Evolutionary conservation across 2,113 vertebrate species (phyloP).

Genomic region (Nerophis ophidion): DNA sequence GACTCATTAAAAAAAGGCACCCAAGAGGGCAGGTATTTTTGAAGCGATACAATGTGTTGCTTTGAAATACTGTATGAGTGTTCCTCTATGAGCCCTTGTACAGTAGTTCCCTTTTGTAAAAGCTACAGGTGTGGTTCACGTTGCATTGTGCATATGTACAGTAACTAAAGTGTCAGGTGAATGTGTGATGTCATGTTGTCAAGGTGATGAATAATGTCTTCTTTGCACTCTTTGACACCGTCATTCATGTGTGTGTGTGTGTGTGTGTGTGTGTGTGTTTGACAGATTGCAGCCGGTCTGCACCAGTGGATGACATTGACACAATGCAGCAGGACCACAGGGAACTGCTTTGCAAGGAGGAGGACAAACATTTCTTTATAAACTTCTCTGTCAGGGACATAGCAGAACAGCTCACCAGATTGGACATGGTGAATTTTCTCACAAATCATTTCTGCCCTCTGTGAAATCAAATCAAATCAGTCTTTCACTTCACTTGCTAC

Average conservation of each 20-base stretch:
- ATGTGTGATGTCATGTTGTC: not conserved
- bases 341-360: not conserved
- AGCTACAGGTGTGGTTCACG: not conserved
- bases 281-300: slow-evolving; percentile 41
- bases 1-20: too few relatives aligned
- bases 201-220: not conserved
- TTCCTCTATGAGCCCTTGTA: too few relatives aligned
- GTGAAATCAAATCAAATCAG: not conserved
- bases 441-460: not conserved
- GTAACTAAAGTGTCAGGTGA: not conserved
- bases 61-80: too few relatives aligned
- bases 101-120: not conserved
- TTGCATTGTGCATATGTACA: not conserved
- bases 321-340: slow-evolving; percentile 12
- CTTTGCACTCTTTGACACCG: not conserved
- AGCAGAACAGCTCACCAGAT: slow-evolving; percentile 80
- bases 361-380: slow-evolving; percentile 60
- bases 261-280: slow-evolving; percentile 4
- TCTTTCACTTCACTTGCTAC: not conserved
- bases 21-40: too few relatives aligned
- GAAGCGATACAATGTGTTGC: too few relatives aligned
- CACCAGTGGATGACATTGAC: slow-evolving; percentile 11
- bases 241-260: slow-evolving; percentile 6
- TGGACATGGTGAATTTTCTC: slow-evolving; percentile 75
- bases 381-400: slow-evolving; percentile 69